These are phyloP conservation scores for Notodromas monacha DNA, from an alignment of 2,888 invertebrate species.

Conservation along the genomic window DNA sequence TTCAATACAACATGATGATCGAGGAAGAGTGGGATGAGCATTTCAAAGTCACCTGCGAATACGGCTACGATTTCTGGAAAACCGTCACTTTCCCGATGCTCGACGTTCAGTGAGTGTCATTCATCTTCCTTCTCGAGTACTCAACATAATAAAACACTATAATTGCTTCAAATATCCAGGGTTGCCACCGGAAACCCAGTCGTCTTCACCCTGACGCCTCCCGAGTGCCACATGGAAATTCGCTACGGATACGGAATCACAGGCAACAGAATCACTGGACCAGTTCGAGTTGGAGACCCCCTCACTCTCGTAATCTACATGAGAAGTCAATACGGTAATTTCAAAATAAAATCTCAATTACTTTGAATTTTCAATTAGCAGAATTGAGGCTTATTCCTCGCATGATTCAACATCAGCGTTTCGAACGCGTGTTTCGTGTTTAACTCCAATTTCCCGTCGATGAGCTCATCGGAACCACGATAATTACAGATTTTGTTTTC, in stretches of 20 bases:
- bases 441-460: no score
- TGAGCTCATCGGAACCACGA: no score
- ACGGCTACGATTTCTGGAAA: slow-evolving; percentile 86
- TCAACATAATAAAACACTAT: no score
- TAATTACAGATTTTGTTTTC: no score
- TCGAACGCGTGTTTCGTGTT: no score
- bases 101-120: slow-evolving; percentile 55
- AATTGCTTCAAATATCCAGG: slow-evolving; percentile 23
- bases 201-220: slow-evolving; percentile 63
- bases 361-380: no score
- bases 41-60: slow-evolving; percentile 79
- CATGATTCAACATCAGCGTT: no score
- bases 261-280: slow-evolving; percentile 51
- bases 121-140: background rate
- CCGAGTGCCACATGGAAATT: slow-evolving; percentile 85
- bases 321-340: slow-evolving; percentile 64
- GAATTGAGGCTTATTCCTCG: no score
- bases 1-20: slow-evolving; percentile 66
- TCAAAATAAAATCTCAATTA: slow-evolving; percentile 5
- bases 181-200: slow-evolving; percentile 80
- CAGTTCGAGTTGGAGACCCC: slow-evolving; percentile 68
- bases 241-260: slow-evolving; percentile 58
- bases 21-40: slow-evolving; percentile 81
- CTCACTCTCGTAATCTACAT: slow-evolving; percentile 68
- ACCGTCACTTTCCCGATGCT: slow-evolving; percentile 76